These are phyloP conservation scores for Trachelus troglodyta DNA, from an alignment of 2,888 invertebrate species.

Conservation along the genomic window DNA sequence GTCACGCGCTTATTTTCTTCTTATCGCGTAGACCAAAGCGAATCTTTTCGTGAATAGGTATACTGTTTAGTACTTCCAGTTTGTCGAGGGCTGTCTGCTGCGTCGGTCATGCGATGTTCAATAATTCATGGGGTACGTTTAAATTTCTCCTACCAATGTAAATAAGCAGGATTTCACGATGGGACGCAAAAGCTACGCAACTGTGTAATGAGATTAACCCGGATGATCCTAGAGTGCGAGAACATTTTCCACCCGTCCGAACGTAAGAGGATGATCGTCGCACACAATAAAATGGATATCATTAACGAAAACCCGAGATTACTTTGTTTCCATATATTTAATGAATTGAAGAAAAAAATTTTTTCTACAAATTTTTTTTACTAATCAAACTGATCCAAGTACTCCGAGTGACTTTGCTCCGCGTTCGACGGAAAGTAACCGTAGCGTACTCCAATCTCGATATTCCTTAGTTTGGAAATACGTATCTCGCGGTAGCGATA, in stretches of 20 bases:
- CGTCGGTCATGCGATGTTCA: conserved; percentile 20
- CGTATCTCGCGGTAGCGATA: not conserved
- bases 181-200: conserved; percentile 27
- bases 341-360: not conserved
- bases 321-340: not conserved
- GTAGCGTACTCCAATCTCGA: not conserved
- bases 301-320: not conserved
- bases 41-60: not conserved
- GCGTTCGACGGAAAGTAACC: not conserved
- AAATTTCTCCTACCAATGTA: conserved; percentile 23
- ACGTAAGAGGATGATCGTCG: not conserved
- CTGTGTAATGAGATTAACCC: conserved; percentile 27
- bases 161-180: conserved; percentile 25
- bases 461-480: not conserved
- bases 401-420: not conserved
- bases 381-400: not conserved
- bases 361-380: not conserved
- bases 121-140: conserved; percentile 25
- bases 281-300: not conserved
- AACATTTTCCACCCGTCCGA: not conserved
- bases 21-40: not conserved
- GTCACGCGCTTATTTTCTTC: not conserved
- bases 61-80: not conserved
- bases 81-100: not conserved
- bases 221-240: not conserved